Evolutionary conservation across 2,113 vertebrate species (phyloP).

Genomic region (Pteruthius melanotis): DNA sequence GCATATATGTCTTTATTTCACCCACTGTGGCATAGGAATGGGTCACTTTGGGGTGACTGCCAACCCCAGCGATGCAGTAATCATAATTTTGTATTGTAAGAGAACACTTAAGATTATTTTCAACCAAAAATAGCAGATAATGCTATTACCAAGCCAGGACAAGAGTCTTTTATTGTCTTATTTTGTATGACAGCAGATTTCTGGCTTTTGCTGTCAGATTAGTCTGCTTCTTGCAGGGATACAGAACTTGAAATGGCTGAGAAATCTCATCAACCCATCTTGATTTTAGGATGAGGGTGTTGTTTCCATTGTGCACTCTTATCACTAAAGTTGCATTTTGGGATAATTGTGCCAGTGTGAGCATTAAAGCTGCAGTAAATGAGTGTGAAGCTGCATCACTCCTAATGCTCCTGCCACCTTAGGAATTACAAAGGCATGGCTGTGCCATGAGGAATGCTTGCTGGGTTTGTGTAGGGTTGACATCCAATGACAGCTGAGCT

Average conservation of each 20-base stretch:
- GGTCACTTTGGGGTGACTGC: background rate
- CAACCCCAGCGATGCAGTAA: background rate
- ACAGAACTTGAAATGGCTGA: background rate
- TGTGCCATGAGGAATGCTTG: background rate
- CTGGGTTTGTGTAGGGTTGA: background rate
- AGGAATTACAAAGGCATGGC: background rate
- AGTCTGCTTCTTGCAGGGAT: background rate
- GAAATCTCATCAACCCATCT: background rate
- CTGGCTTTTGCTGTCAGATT: background rate
- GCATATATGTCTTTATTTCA: background rate
- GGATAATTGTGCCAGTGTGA: fast-evolving
- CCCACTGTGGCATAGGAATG: background rate
- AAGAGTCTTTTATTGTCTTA: background rate
- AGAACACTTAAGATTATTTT: background rate
- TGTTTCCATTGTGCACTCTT: background rate
- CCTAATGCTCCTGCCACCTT: background rate
- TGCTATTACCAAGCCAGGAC: background rate
- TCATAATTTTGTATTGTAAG: background rate
- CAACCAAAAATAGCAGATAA: background rate
- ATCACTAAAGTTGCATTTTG: background rate
- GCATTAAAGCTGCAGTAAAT: background rate
- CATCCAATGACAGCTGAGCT: background rate
- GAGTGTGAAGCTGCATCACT: background rate
- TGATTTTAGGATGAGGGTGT: background rate
- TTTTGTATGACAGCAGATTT: background rate